phyloP scores from a whole-genome alignment of 2,888 invertebrate species.

The Papilio gigon region DNA sequence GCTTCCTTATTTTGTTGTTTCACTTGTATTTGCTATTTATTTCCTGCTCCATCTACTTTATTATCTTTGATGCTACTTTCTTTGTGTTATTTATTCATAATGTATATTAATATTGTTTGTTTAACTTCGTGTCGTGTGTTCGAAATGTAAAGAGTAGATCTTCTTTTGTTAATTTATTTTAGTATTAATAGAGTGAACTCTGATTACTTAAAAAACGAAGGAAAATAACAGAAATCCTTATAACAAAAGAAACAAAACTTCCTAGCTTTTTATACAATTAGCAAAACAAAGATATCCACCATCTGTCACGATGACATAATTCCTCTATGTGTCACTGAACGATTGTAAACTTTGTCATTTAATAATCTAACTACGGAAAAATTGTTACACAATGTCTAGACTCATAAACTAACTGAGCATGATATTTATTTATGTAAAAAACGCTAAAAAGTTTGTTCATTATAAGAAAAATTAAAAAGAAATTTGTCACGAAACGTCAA shows the following conservation, averaged over 20 bases:
- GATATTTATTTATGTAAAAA: no score
- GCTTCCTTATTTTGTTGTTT: constrained; percentile 35
- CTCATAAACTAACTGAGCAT: no score
- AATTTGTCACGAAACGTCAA: no score
- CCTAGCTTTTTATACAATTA: constrained; percentile 15
- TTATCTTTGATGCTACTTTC: neutral
- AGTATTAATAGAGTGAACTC: no score
- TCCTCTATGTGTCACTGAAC: neutral
- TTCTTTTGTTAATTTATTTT: no score
- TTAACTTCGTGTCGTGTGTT: no score
- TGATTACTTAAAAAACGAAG: neutral
- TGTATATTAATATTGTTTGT: no score
- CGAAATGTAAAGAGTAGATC: no score
- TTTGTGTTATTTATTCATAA: neutral
- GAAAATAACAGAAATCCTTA: neutral
- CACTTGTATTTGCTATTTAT: neutral
- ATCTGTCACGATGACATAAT: constrained; percentile 42
- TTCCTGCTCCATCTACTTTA: constrained; percentile 8
- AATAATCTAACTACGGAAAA: no score
- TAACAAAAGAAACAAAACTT: constrained; percentile 20
- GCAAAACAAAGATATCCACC: constrained; percentile 20
- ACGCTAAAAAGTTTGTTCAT: no score
- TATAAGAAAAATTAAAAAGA: no score
- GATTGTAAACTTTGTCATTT: neutral
- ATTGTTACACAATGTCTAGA: no score